A percentile compares a stretch with the other conserved stretches of the same genome.
Evolutionary conservation across 2,113 vertebrate species (phyloP).

Genomic region (Amblyopsis rosae): DNA sequence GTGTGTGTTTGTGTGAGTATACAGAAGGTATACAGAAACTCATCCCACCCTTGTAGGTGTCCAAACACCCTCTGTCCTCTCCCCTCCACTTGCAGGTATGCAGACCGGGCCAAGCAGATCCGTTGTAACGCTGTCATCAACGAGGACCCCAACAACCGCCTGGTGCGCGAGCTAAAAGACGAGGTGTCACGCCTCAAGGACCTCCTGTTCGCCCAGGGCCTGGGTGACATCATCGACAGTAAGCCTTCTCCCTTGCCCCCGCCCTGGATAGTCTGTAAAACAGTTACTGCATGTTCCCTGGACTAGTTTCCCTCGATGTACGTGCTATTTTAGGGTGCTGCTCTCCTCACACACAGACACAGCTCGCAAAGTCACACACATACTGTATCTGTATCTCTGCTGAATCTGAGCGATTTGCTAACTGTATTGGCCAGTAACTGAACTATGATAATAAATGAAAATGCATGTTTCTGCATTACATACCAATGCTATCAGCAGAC

Average conservation of each 20-base stretch:
- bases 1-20: conserved; percentile 7
- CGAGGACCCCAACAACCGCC: conserved; percentile 94
- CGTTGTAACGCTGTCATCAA: conserved; percentile 96
- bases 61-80: background rate
- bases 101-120: conserved; percentile 97
- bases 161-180: conserved; percentile 95
- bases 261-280: background rate
- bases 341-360: background rate
- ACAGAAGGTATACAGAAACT: too few species aligned
- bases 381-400: background rate
- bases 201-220: conserved; percentile 89
- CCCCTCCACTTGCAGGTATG: conserved; percentile 78
- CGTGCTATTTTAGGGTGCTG: too few species aligned
- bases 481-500: background rate
- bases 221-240: conserved; percentile 97
- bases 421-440: background rate
- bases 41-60: conserved; percentile 3
- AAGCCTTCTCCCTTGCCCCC: conserved; percentile 56
- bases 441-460: conserved; percentile 15
- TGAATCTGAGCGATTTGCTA: background rate
- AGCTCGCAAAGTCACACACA: background rate
- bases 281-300: too few species aligned
- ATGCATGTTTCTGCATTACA: background rate
- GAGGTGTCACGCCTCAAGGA: conserved; percentile 94
- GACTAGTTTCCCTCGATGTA: background rate